phyloP scores from a whole-genome alignment of 1,140 invertebrate genomes.

The Bombus waltoni region DNA sequence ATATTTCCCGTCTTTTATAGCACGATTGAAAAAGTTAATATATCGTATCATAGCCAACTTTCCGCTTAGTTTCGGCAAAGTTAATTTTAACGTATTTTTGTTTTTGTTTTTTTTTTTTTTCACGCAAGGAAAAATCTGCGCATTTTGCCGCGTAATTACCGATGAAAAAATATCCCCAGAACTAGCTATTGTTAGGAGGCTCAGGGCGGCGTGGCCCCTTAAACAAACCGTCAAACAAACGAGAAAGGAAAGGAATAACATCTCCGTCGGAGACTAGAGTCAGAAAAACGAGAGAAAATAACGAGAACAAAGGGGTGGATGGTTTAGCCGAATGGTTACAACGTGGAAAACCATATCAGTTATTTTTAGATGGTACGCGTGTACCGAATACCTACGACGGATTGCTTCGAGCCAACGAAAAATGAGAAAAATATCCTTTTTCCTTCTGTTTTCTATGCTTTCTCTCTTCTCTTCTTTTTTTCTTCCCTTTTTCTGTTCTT shows the following conservation, averaged over 20 bases:
- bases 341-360: conserved; percentile 33
- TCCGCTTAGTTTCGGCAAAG: no score
- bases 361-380: conserved; percentile 8
- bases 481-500: no score
- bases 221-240: not conserved
- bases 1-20: no score
- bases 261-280: not conserved
- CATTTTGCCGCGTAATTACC: not conserved
- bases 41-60: no score
- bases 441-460: conserved; percentile 6
- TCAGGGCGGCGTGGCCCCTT: not conserved
- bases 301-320: not conserved
- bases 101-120: not conserved
- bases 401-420: not conserved
- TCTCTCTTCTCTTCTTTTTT: not conserved
- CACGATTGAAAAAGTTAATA: no score
- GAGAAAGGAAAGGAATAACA: not conserved
- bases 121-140: not conserved
- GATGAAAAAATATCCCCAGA: not conserved
- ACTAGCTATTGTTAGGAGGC: not conserved
- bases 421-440: not conserved
- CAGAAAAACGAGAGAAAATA: conserved; percentile 33
- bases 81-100: not conserved
- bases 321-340: conserved; percentile 1
- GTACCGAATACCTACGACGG: conserved; percentile 14